phyloP scores from a whole-genome alignment of 2,797 vertebrate species.

The Tenualosa thibaudeaui region DNA sequence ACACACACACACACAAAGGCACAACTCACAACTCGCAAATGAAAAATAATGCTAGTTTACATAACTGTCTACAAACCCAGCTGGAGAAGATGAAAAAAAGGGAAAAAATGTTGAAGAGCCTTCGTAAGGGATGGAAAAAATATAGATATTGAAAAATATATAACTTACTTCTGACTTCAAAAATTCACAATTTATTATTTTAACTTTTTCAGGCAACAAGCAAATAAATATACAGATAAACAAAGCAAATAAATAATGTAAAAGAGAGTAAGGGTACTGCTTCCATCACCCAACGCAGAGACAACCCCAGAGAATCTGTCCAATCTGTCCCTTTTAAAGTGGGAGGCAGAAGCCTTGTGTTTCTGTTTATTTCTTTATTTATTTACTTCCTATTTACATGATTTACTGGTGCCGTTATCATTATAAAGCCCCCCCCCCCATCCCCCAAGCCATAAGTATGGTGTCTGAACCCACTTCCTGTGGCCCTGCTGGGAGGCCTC shows the following conservation, averaged over 20 bases:
- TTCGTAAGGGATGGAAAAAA: conserved; percentile 42
- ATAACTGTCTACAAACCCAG: conserved; percentile 61
- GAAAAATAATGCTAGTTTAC: conserved; percentile 58
- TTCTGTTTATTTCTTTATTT: background rate
- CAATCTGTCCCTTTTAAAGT: conserved; percentile 80
- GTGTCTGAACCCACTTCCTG: conserved; percentile 53
- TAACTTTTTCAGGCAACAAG: conserved; percentile 64
- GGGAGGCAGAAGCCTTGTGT: conserved; percentile 66
- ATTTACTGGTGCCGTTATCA: conserved; percentile 67
- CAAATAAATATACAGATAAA: conserved; percentile 76
- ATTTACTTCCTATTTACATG: conserved; percentile 58
- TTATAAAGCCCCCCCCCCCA: conserved; percentile 38
- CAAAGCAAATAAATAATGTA: conserved; percentile 68
- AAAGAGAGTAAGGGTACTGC: conserved; percentile 64
- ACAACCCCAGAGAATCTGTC: conserved; percentile 76
- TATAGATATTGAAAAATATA: conserved; percentile 57
- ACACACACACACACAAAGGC: background rate
- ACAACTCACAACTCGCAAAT: background rate
- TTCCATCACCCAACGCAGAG: conserved; percentile 67
- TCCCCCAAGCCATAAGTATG: conserved; percentile 53
- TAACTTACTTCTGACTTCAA: conserved; percentile 67
- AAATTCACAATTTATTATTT: conserved; percentile 59
- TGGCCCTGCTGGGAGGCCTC: conserved; percentile 52
- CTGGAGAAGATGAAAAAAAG: conserved; percentile 70
- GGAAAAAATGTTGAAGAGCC: conserved; percentile 47